Evolutionary conservation across 2,113 vertebrate genomes (phyloP).

Genomic region (Sinocyclocheilus anophthalmus): DNA sequence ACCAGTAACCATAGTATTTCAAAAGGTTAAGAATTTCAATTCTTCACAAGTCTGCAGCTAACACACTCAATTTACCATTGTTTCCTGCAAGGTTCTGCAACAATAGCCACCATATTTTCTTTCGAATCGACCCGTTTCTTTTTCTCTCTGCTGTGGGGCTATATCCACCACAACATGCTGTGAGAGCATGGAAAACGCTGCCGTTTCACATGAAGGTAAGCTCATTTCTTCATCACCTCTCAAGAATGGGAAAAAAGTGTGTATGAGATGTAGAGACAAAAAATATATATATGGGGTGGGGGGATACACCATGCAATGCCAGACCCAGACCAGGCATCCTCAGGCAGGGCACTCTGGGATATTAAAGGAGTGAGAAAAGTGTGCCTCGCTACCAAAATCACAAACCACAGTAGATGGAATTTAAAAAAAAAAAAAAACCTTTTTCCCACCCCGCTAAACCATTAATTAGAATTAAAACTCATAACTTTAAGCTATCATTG

Average conservation of each 20-base stretch:
- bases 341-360: slow-evolving; percentile 29
- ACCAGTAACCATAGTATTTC: slow-evolving; percentile 50
- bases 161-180: slow-evolving; percentile 60
- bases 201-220: slow-evolving; percentile 58
- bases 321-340: slow-evolving; percentile 27
- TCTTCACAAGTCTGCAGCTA: slow-evolving; percentile 55
- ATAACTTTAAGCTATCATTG: slow-evolving; percentile 62
- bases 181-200: slow-evolving; percentile 58
- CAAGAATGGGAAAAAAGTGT: slow-evolving; percentile 41
- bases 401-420: slow-evolving; percentile 52
- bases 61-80: slow-evolving; percentile 65
- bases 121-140: slow-evolving; percentile 52
- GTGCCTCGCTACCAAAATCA: slow-evolving; percentile 47
- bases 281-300: background rate
- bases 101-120: slow-evolving; percentile 63
- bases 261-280: slow-evolving; percentile 12
- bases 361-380: slow-evolving; percentile 19
- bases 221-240: slow-evolving; percentile 32
- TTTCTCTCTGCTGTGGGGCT: slow-evolving; percentile 57
- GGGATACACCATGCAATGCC: slow-evolving; percentile 2
- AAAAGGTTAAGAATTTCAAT: slow-evolving; percentile 66
- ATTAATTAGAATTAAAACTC: slow-evolving; percentile 63
- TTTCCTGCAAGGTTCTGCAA: slow-evolving; percentile 56
- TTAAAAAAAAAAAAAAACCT: slow-evolving; percentile 40
- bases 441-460: slow-evolving; percentile 34